Percentiles rank a stretch among this genome's conserved stretches.
These are phyloP conservation scores for Himalopsyche kuldschensis DNA, from an alignment of 2,888 invertebrate genomes.

Conservation along the genomic window DNA sequence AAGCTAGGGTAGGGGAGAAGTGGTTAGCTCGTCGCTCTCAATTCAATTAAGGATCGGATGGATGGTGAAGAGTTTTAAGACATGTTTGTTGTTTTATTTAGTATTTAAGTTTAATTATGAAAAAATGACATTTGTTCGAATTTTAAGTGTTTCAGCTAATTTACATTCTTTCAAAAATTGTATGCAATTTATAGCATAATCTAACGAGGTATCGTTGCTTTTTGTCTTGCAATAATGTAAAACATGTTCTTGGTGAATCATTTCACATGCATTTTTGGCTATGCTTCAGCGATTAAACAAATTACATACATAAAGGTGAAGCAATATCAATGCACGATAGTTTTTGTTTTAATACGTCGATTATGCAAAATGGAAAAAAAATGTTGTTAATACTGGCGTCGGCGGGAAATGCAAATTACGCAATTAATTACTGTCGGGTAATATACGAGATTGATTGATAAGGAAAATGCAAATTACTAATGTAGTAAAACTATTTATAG, in stretches of 20 bases:
- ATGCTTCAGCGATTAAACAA: background rate
- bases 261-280: background rate
- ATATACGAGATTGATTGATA: background rate
- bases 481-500: too few relatives aligned
- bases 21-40: too few relatives aligned
- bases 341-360: background rate
- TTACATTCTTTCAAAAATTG: too few relatives aligned
- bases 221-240: background rate
- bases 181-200: background rate
- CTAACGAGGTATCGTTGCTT: background rate
- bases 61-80: too few relatives aligned
- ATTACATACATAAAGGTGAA: background rate
- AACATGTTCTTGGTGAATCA: background rate
- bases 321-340: background rate
- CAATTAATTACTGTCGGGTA: background rate
- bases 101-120: too few relatives aligned
- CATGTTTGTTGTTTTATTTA: too few relatives aligned
- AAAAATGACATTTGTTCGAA: too few relatives aligned
- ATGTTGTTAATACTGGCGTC: background rate
- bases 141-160: too few relatives aligned
- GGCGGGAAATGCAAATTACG: background rate
- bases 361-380: background rate
- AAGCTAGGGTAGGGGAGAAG: too few relatives aligned
- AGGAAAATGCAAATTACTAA: background rate
- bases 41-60: too few relatives aligned